These are phyloP conservation scores for Echeneis naucrates DNA, from an alignment of 2,797 vertebrate species.

Conservation along the genomic window DNA sequence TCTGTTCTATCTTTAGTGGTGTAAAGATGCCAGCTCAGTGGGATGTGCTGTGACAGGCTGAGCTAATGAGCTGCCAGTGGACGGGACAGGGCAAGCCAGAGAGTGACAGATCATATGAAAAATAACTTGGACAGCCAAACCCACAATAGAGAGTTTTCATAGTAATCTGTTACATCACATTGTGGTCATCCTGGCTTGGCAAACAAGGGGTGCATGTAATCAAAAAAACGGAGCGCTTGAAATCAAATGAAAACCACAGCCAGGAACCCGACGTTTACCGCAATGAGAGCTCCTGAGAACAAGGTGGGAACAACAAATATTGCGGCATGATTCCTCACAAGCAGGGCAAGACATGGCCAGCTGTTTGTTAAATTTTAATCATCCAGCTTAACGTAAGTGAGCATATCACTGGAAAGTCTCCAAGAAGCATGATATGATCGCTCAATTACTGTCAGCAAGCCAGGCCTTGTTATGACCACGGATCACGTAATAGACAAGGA, in stretches of 20 bases:
- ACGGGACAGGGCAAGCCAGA: constrained; percentile 23
- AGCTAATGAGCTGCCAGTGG: constrained; percentile 69
- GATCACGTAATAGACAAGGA: not conserved
- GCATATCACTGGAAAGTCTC: constrained; percentile 23
- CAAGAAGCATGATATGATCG: constrained; percentile 26
- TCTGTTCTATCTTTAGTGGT: constrained; percentile 59
- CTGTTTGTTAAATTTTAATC: constrained; percentile 27
- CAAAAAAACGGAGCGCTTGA: constrained; percentile 40
- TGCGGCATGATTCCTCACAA: not conserved
- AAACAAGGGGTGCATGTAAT: constrained; percentile 41
- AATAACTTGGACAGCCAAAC: constrained; percentile 27
- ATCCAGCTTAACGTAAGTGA: constrained; percentile 5
- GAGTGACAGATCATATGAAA: constrained; percentile 17
- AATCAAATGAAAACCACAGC: constrained; percentile 45
- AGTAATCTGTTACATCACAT: constrained; percentile 45
- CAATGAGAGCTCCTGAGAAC: constrained; percentile 11
- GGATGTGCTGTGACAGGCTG: constrained; percentile 36
- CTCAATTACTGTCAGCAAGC: constrained; percentile 16
- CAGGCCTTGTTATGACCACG: constrained; percentile 2
- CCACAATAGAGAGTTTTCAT: constrained; percentile 33
- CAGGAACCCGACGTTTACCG: constrained; percentile 19
- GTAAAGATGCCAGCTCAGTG: constrained; percentile 61
- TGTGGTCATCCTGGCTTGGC: constrained; percentile 38
- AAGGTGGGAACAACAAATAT: constrained; percentile 1
- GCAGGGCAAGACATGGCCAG: constrained; percentile 10